Evolutionary conservation across 2,113 vertebrate species (phyloP), one percentile per base, ranked within the genome.

Genomic region (Syngnathus scovelli): DNA sequence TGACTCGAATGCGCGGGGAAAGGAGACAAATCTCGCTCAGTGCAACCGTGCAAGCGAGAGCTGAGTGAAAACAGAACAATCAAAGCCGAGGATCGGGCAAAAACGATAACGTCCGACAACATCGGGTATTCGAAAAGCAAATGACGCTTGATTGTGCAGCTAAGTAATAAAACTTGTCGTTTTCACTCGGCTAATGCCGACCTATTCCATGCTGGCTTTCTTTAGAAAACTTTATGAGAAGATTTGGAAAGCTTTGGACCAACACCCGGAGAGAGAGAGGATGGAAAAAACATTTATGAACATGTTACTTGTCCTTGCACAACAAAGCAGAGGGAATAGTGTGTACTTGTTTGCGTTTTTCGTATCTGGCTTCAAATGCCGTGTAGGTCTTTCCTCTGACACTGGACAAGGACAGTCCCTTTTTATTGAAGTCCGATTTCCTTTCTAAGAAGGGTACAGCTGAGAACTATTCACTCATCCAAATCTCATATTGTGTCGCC

Each of bases 361-460:
- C 48, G 11, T 27, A 5, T 43, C 9, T 7, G 7, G 58, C 66
- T 51, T 66, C 33, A 37, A 71, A 48, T 39, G 19, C 56, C n/a
- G 8, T 46, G 8, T 51, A 6, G 36, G 15, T 64, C 18, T 51
- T 49, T 65, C 7, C 80, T 64, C 11, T 77, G 75, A 77, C 78
- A 77, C 77, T 85, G 78, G 73, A 63, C 66, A 80, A 85, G 83
- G 84, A 81, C 81, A 41, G 55, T 72, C 27, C 56, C 67, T 66
- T 69, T 19, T 43, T 16, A 56, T 13, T 68, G 69, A 74, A 74
- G 67, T 71, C 46, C 60, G 64, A 82, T 69, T 85, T 79, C 55
- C 69, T 69, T 16, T 38, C 38, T n/a, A 38, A 54, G 79, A 76
- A 55, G 58, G 69, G 64, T 68, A 74, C 49, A 58, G 67, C 60